Evolutionary conservation across 2,888 invertebrate genomes (phyloP), one percentile per base, ranked within the genome.

Genomic region (Scrobipalpa atriplicella): DNA sequence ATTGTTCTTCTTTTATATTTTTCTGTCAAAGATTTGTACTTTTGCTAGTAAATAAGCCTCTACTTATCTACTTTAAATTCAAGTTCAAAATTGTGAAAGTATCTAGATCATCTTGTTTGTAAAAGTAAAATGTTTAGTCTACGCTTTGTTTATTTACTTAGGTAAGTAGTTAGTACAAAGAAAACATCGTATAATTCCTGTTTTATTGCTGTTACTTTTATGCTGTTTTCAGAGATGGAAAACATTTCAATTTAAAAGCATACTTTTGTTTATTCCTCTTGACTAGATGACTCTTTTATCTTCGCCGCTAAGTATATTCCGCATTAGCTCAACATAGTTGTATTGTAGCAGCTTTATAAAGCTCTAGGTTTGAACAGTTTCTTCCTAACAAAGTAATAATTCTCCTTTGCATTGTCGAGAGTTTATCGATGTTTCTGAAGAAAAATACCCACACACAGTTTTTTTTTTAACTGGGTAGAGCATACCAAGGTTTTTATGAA

Each of bases 361-460:
- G 43, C 63, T 63, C n/a, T 36, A 36, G 36, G n/a, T 67, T 60
- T 66, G n/a, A n/a, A n/a, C 43, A 47, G 47, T 47, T 47, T 47
- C 47, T n/a, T n/a, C n/a, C 47, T 47, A 16, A 47, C 47, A 47
- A 47, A 47, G 16, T 47, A 47, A 47, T 47, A 47, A 29, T 47
- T 47, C 16, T 16, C n/a, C n/a, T 47, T 16, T 47, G 47, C 47
- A 47, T 47, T 16, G n/a, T 47, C 16, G 47, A 47, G 47, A 13
- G 43, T 47, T 47, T 47, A 6, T 16, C 47, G 16, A 47, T 47
- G 16, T 5, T n/a, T 0, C 16, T n/a, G 6, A 47, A 16, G 16
- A n/a, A 47, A 47, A 16, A 16, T 10, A 16, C 16, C 5, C 1
- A 39, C 8, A 11, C 39, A 8, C 39, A 1, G 2, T 39, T 10